phyloP scores from a whole-genome alignment of 2,888 invertebrate genomes.

The Troilus luridus region DNA sequence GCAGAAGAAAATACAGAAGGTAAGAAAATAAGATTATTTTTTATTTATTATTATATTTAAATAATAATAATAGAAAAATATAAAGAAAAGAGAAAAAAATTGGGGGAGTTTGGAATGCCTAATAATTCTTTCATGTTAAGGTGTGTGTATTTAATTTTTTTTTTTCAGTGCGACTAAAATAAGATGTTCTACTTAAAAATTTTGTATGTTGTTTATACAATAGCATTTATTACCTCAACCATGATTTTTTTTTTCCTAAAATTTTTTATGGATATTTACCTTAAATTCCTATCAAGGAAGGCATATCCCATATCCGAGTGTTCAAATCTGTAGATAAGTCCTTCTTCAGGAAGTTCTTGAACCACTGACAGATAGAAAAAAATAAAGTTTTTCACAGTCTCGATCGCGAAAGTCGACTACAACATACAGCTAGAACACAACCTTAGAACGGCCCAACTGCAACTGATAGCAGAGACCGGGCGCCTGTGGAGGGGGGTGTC shows the following conservation, averaged over 20 bases:
- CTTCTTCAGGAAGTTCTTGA: neutral
- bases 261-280: neutral
- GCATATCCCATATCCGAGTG: slow-evolving; percentile 48
- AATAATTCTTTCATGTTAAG: no score
- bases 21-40: no score
- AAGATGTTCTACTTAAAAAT: no score
- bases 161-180: no score
- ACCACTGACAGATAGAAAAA: slow-evolving; percentile 27
- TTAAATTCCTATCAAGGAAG: neutral
- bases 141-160: no score
- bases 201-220: no score
- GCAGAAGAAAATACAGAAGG: no score
- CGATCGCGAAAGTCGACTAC: neutral
- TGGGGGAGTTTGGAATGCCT: no score
- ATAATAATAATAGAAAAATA: no score
- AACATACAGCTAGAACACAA: neutral
- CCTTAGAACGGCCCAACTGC: neutral
- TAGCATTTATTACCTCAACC: no score
- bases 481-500: neutral
- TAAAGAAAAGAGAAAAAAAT: no score
- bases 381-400: neutral
- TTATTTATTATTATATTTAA: no score
- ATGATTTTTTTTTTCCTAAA: neutral
- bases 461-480: slow-evolving; percentile 19
- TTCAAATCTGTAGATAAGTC: neutral